A percentile compares a stretch with the other conserved stretches of the same genome.
Evolutionary conservation across 2,113 vertebrate species (phyloP).

Genomic region (Orcinus orca): DNA sequence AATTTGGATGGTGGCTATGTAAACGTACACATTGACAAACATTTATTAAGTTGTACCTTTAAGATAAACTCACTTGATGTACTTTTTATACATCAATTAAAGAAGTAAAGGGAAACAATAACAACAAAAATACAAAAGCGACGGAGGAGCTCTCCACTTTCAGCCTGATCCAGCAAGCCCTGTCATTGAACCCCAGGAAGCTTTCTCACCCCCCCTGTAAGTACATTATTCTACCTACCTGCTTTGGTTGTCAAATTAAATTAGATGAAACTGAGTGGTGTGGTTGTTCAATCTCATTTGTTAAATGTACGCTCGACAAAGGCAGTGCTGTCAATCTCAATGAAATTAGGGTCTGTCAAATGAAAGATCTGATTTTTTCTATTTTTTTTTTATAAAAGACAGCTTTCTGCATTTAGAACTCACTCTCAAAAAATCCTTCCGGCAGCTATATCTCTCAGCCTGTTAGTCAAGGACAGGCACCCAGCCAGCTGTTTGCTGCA

Average conservation of each 20-base stretch:
- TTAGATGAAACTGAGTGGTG: slow-evolving; percentile 57
- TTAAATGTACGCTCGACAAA: slow-evolving; percentile 64
- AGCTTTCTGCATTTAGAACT: slow-evolving; percentile 58
- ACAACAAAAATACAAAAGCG: neutral
- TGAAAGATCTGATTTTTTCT: slow-evolving; percentile 26
- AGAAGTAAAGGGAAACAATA: neutral
- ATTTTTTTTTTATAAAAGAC: slow-evolving; percentile 5
- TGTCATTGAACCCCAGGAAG: slow-evolving; percentile 30
- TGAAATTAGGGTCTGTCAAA: slow-evolving; percentile 73
- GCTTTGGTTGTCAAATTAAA: slow-evolving; percentile 71
- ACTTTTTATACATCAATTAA: neutral
- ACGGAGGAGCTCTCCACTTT: neutral
- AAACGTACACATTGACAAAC: neutral
- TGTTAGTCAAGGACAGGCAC: slow-evolving; percentile 61
- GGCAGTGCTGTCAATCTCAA: slow-evolving; percentile 65
- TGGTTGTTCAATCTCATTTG: slow-evolving; percentile 68
- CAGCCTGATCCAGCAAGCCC: neutral
- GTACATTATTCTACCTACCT: slow-evolving; percentile 62
- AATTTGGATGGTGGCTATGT: neutral
- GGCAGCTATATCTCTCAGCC: slow-evolving; percentile 32
- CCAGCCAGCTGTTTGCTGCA: slow-evolving; percentile 51
- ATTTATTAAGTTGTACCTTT: neutral
- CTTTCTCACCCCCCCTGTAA: neutral
- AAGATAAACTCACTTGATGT: neutral
- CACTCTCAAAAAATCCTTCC: slow-evolving; percentile 40